phyloP scores from a whole-genome alignment of 2,888 invertebrate genomes.

The Chironomus riparius region DNA sequence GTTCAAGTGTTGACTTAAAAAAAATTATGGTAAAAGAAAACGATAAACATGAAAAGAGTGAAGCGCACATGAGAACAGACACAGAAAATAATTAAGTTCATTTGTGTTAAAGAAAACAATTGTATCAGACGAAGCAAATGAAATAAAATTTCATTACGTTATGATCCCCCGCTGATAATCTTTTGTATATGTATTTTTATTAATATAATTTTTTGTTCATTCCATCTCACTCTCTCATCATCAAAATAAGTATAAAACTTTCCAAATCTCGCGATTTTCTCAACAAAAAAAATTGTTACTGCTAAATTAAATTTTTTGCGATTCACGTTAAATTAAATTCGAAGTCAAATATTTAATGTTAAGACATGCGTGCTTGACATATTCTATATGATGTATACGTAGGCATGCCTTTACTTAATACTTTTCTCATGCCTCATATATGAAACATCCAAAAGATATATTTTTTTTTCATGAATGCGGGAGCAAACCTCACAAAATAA shows the following conservation, averaged over 20 bases:
- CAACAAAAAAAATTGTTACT: neutral
- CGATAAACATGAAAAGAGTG: neutral
- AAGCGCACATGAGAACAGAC: neutral
- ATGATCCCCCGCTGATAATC: slow-evolving; percentile 2
- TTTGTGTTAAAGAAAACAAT: slow-evolving; percentile 2
- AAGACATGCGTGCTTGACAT: slow-evolving; percentile 3
- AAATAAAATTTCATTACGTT: neutral
- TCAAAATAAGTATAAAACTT: neutral
- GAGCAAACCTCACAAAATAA: neutral
- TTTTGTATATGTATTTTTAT: neutral
- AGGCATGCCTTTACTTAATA: neutral
- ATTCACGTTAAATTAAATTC: slow-evolving; percentile 7
- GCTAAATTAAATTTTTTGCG: neutral
- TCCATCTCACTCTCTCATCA: neutral
- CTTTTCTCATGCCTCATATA: too few species aligned
- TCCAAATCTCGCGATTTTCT: neutral
- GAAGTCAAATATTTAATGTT: slow-evolving; percentile 2
- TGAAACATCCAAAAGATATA: too few species aligned
- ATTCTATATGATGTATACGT: neutral
- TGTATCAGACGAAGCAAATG: neutral
- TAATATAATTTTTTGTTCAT: neutral
- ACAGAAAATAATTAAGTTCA: slow-evolving; percentile 9
- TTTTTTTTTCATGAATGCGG: neutral
- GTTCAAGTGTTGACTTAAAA: too few species aligned
- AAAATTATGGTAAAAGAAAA: too few species aligned